A percentile compares a stretch with the other conserved stretches of the same genome.
These are phyloP conservation scores for Poecilobothrus nobilitatus DNA, from an alignment of 2,888 invertebrate genomes.

Conservation along the genomic window DNA sequence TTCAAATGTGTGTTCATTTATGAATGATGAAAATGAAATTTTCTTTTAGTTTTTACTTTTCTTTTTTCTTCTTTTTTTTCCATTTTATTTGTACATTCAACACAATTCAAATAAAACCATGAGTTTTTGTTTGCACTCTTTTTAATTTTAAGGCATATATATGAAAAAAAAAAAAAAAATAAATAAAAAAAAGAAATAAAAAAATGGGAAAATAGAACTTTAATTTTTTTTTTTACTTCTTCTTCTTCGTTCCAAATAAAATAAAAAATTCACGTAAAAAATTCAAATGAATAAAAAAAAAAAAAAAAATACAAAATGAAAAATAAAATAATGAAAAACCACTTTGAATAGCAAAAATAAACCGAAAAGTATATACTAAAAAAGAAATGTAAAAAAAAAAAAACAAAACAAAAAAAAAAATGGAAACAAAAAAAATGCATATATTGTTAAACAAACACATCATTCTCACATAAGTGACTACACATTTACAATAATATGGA, in stretches of 20 bases:
- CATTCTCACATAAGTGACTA: not conserved
- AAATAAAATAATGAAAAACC: not conserved
- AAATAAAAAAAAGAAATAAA: not conserved
- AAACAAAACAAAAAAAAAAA: too few relatives aligned
- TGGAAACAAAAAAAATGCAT: too few relatives aligned
- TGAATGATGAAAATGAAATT: not conserved
- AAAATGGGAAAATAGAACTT: not conserved
- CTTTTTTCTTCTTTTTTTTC: too few relatives aligned
- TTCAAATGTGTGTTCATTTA: too few relatives aligned
- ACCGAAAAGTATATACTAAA: not conserved
- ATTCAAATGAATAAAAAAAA: not conserved
- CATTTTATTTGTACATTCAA: not conserved
- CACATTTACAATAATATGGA: not conserved
- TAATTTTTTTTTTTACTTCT: too few relatives aligned
- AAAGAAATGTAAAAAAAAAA: too few relatives aligned
- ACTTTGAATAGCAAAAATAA: not conserved
- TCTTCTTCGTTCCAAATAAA: not conserved
- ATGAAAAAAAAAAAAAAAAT: too few relatives aligned
- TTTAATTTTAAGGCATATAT: not conserved
- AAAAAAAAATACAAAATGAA: too few relatives aligned
- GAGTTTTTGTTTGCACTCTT: not conserved
- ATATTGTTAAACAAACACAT: not conserved
- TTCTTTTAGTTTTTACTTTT: not conserved
- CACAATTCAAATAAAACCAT: not conserved
- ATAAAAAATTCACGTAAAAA: not conserved